Evolutionary conservation across 2,888 invertebrate genomes (phyloP), one percentile per base, ranked within the genome.

Genomic region (Copidosoma aretas): DNA sequence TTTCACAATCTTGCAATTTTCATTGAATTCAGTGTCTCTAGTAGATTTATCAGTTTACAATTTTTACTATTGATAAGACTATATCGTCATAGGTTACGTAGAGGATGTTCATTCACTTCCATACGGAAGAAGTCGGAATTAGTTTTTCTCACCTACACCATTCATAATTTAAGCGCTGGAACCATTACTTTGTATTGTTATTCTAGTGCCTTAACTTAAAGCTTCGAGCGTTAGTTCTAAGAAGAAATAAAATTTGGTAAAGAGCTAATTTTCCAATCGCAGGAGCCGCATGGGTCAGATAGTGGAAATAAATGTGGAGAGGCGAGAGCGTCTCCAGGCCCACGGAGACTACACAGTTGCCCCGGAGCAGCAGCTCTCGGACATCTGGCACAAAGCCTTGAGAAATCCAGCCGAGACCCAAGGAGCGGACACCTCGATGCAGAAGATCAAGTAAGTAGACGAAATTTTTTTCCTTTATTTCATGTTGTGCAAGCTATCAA

Each of bases 361-460:
- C n/a, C 78, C 81, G 60, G 84, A 84, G 60, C 81, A 81, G 51
- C 82, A 83, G 67, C 78, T 84, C 14, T 82, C 84, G 70, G 81
- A 82, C 52, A 83, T 84, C 75, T 84, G 84, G 82, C 83, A 83
- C 79, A 82, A 81, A 78, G 84, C 83, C 41, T 75, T 82, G 74
- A 79, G 77, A 77, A 79, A 80, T 75, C 79, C 82, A 64, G 74
- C 66, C 70, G 78, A 78, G 66, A 71, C 52, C 15, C 60, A 60
- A 52, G 61, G 41, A 21, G 57, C 15, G 24, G 64, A 69, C 24
- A 57, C 22, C 12, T 53, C 64, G n/a, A 19, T 51, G 41, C 69
- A 58, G 32, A 56, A 59, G 4, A 71, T 71, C 63, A 71, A 68
- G 71, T 71, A 63, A 8, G 52, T 12, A 22, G 17, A 39, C 2